These are phyloP conservation scores for Zhengitettix transpicula DNA, from an alignment of 2,888 invertebrate species.

Conservation along the genomic window DNA sequence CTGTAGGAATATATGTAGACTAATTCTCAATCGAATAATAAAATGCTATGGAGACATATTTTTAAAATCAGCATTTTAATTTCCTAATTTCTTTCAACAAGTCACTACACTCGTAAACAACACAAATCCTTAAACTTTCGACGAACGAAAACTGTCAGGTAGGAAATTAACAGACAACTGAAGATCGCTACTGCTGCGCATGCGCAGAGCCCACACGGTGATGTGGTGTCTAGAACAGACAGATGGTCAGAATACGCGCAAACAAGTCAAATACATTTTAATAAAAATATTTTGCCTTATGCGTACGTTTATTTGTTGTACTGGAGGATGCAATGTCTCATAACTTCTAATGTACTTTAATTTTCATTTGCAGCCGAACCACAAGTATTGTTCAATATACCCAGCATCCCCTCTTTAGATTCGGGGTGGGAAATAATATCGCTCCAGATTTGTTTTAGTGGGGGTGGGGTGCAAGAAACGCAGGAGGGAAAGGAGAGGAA, in stretches of 20 bases:
- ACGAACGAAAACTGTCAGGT: neutral
- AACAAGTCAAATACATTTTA: no score
- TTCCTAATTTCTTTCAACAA: neutral
- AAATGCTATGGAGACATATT: neutral
- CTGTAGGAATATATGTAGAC: neutral
- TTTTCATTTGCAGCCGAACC: no score
- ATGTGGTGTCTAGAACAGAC: neutral
- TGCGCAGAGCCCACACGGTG: neutral
- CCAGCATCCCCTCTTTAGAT: no score
- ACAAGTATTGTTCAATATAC: no score
- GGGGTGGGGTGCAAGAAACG: neutral
- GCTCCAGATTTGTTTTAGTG: neutral
- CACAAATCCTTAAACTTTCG: neutral
- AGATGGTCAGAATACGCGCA: neutral
- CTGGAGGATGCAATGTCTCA: no score
- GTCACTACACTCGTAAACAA: neutral
- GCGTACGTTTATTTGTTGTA: no score
- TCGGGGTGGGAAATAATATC: no score
- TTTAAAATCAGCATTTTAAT: neutral
- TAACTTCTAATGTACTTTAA: no score
- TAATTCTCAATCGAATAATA: neutral
- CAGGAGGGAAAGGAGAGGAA: neutral
- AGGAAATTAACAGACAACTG: slow-evolving; percentile 2
- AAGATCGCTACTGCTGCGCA: neutral
- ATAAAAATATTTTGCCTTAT: no score